phyloP scores from a whole-genome alignment of 2,113 vertebrate genomes.

The Vireo altiloquus region DNA sequence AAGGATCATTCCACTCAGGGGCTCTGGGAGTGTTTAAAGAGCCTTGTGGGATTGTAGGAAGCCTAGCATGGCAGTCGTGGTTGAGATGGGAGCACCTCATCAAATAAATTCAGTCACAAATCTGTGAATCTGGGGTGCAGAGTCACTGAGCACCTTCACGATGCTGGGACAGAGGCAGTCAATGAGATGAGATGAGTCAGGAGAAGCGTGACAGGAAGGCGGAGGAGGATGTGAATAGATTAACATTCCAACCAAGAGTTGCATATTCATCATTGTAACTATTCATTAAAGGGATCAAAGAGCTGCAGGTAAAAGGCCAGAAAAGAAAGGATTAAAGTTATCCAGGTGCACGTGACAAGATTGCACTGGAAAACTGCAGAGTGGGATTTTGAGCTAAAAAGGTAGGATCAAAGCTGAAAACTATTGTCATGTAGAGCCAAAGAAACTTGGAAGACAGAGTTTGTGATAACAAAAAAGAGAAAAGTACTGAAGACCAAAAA shows the following conservation, averaged over 20 bases:
- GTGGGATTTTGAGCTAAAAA: not conserved
- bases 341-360: not conserved
- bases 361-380: not conserved
- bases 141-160: not conserved
- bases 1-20: not conserved
- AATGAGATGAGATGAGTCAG: not conserved
- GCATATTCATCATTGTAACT: not conserved
- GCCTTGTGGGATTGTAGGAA: not conserved
- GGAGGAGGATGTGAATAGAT: not conserved
- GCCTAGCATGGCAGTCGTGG: not conserved
- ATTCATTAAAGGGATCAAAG: not conserved
- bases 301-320: not conserved
- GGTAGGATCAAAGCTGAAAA: not conserved
- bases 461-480: not conserved
- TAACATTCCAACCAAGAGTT: not conserved
- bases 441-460: not conserved
- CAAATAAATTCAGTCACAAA: not conserved
- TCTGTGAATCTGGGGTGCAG: not conserved
- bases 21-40: not conserved
- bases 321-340: not conserved
- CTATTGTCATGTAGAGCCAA: not conserved
- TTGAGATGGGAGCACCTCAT: not conserved
- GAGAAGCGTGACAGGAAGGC: not conserved
- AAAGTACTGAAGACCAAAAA: not conserved
- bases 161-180: not conserved